phyloP scores from a whole-genome alignment of 2,888 invertebrate species.

The Eremobia ochroleuca region DNA sequence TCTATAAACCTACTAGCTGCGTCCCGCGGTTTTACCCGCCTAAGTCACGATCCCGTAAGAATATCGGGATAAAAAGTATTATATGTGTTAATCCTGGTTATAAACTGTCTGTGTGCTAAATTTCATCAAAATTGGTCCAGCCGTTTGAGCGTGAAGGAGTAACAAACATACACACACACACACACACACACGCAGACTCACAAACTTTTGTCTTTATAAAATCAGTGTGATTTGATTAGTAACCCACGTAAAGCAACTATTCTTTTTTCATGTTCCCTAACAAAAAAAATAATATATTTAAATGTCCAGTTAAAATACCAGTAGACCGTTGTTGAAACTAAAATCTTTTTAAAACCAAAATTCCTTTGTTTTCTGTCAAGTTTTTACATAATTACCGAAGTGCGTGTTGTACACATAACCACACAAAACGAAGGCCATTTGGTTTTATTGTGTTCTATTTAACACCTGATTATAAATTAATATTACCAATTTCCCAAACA shows the following conservation, averaged over 20 bases:
- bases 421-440: not conserved
- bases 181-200: too few relatives aligned
- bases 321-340: not conserved
- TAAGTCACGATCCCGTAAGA: too few relatives aligned
- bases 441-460: not conserved
- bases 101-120: too few relatives aligned
- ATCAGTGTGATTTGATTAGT: not conserved
- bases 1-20: too few relatives aligned
- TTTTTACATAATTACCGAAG: slow-evolving; percentile 26
- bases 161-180: too few relatives aligned
- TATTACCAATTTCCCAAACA: not conserved
- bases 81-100: too few relatives aligned
- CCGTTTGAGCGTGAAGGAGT: too few relatives aligned
- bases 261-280: not conserved
- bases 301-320: not conserved
- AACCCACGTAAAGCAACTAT: too few relatives aligned
- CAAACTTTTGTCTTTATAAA: too few relatives aligned
- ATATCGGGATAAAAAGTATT: too few relatives aligned
- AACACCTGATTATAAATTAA: not conserved
- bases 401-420: slow-evolving; percentile 23
- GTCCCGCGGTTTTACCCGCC: too few relatives aligned
- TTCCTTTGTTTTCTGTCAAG: not conserved
- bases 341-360: not conserved
- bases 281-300: not conserved
- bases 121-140: too few relatives aligned